Evolutionary conservation across 1,140 invertebrate genomes (phyloP), one percentile per base, ranked within the genome.

Genomic region (Heliothis subflexa): DNA sequence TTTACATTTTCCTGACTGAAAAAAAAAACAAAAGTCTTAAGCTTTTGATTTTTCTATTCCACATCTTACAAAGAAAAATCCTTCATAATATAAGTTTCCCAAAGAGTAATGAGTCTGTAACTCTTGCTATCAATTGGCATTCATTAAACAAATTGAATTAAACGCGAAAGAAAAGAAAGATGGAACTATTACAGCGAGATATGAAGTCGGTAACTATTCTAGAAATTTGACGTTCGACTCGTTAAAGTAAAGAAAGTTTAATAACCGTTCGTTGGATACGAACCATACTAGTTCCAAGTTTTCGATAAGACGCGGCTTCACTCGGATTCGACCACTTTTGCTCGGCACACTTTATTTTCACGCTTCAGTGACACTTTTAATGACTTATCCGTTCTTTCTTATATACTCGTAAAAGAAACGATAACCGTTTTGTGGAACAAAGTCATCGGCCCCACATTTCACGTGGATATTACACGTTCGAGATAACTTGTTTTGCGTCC

Each of bases 361-460:
- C 90, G 88, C 86, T 91, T 83, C 85, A 84, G 81, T 84, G 88
- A 82, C 83, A 91, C 84, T 92, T 92, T 90, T 93, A 93, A 93
- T 93, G 90, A 93, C 90, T 93, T 92, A 89, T 89, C 86, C 86
- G 79, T 78, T 87, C 88, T 87, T 88, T 83, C 78, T 82, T 73
- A 79, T 83, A 80, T 40, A 55, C 18, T 40, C 33, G 18, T 78
- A 78, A 79, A 85, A 75, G 78, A 82, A 83, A 80, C 76, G 78
- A 83, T 79, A 82, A 81, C 78, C 72, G 61, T 78, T 81, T 81
- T 79, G 71, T 81, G 73, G 78, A 79, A 81, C 82, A 81, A 81
- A 81, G 77, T 79, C 68, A 55, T 80, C 62, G 18, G 16, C 55
- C 21, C 47, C 4, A 75, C 62, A 74, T 75, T 75, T 52, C 55